These are phyloP conservation scores for Frankliniella fusca DNA, from an alignment of 2,888 invertebrate species.

Conservation along the genomic window DNA sequence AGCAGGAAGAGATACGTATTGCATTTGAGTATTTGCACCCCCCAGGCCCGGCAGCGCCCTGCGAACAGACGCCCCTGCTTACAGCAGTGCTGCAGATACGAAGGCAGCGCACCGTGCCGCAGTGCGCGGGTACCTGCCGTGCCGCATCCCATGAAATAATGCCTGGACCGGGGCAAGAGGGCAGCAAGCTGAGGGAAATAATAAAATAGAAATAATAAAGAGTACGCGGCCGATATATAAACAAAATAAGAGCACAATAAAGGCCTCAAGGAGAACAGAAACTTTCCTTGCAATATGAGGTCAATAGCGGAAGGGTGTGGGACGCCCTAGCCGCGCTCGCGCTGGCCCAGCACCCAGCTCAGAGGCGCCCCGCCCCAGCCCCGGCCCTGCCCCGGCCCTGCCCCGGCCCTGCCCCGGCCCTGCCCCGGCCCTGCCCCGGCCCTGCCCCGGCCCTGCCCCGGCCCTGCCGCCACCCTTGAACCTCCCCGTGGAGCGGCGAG, in stretches of 20 bases:
- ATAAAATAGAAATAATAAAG: background rate
- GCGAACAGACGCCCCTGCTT: too few relatives aligned
- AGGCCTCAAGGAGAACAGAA: background rate
- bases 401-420: too few relatives aligned
- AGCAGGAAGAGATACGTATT: background rate
- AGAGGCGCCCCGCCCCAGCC: too few relatives aligned
- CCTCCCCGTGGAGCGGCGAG: too few relatives aligned
- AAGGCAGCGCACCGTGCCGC: too few relatives aligned
- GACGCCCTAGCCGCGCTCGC: too few relatives aligned
- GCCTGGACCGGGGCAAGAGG: background rate
- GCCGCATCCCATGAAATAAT: background rate
- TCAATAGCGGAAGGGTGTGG: background rate
- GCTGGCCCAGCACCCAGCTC: too few relatives aligned
- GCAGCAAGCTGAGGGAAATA: background rate
- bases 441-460: too few relatives aligned
- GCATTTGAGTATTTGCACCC: background rate
- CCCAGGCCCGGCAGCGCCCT: background rate
- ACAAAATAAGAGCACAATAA: background rate
- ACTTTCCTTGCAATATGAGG: slow-evolving; percentile 16
- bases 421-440: too few relatives aligned
- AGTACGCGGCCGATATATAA: background rate
- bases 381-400: too few relatives aligned
- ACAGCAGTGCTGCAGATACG: too few relatives aligned
- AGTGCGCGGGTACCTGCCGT: background rate
- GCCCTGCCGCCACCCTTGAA: background rate